Conservation (phyloP, 2,888 invertebrate genomes). For the Leucoma salicis region DNA sequence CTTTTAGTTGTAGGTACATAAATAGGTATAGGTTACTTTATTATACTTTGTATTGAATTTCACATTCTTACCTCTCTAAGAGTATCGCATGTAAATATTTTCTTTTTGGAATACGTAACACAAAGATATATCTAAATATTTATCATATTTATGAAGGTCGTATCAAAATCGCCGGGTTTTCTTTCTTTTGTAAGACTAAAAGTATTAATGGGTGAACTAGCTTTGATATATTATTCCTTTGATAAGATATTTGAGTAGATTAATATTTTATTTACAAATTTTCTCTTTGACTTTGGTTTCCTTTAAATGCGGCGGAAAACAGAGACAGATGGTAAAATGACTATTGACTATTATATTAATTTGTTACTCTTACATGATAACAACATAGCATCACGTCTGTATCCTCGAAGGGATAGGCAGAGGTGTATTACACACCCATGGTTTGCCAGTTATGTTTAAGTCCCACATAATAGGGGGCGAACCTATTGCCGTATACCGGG, state of each 20-base stretch:
- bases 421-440: too few relatives aligned
- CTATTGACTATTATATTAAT: too few relatives aligned
- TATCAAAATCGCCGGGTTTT: slow-evolving; percentile 29
- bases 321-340: too few relatives aligned
- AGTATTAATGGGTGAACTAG: slow-evolving; percentile 37
- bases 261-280: slow-evolving; percentile 12
- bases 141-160: slow-evolving; percentile 39
- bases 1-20: slow-evolving; percentile 3
- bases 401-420: too few relatives aligned
- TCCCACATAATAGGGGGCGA: too few relatives aligned
- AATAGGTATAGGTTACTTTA: slow-evolving; percentile 8
- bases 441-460: too few relatives aligned
- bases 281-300: neutral
- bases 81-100: slow-evolving; percentile 29
- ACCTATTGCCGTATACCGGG: too few relatives aligned
- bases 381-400: too few relatives aligned
- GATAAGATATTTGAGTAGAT: slow-evolving; percentile 17
- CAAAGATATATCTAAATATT: slow-evolving; percentile 27
- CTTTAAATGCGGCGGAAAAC: too few relatives aligned
- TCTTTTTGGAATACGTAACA: slow-evolving; percentile 39
- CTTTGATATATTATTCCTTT: slow-evolving; percentile 29
- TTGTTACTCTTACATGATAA: too few relatives aligned
- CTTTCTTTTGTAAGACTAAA: slow-evolving; percentile 31
- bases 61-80: slow-evolving; percentile 12
- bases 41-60: slow-evolving; percentile 13